Conservation (phyloP, 2,888 invertebrate genomes). For the Belgica antarctica region DNA sequence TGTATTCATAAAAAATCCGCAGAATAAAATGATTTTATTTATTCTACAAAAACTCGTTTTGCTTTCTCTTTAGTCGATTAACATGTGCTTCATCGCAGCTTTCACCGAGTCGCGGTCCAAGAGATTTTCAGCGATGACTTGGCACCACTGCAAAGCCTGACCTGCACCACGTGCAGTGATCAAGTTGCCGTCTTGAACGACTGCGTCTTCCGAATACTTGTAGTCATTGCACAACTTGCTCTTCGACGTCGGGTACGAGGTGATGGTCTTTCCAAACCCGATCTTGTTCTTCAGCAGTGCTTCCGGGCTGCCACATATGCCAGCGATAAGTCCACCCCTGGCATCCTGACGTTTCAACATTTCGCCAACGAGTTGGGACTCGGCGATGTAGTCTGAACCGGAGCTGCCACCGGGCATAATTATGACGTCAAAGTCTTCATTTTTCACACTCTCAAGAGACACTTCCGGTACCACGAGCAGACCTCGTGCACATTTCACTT, state of each 20-base stretch:
- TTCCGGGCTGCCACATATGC: neutral
- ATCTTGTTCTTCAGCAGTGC: neutral
- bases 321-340: neutral
- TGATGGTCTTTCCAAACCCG: neutral
- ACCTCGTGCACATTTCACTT: neutral
- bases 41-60: neutral
- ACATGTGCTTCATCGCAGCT: neutral
- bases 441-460: neutral
- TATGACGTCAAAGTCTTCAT: neutral
- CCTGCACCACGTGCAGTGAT: neutral
- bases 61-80: neutral
- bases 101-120: neutral
- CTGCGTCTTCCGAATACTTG: neutral
- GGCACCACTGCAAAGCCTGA: neutral
- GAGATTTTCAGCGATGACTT: neutral
- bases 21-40: conserved; percentile 23
- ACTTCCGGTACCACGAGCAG: neutral
- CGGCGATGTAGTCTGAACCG: neutral
- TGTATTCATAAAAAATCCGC: conserved; percentile 8
- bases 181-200: neutral
- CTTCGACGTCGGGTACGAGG: neutral
- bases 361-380: neutral
- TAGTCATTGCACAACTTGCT: neutral
- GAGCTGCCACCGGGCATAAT: neutral
- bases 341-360: neutral